phyloP scores from a whole-genome alignment of 2,113 vertebrate species.

The Oreocharis arfaki region DNA sequence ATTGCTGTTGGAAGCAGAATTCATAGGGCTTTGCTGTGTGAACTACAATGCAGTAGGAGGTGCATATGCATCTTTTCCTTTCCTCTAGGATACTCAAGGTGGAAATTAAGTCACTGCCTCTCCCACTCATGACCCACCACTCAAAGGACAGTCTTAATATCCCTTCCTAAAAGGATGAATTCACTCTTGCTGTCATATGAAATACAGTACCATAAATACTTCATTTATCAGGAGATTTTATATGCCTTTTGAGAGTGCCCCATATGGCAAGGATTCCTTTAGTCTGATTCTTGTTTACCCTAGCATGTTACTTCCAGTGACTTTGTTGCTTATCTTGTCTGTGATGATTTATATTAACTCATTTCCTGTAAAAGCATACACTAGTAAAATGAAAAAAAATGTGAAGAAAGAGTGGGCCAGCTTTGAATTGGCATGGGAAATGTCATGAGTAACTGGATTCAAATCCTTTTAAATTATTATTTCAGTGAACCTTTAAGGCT shows the following conservation, averaged over 20 bases:
- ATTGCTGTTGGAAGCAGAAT: not conserved
- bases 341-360: constrained; percentile 42
- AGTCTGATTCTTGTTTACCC: constrained; percentile 38
- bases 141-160: not conserved
- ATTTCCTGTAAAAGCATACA: constrained; percentile 39
- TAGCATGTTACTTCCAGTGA: constrained; percentile 33
- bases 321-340: constrained; percentile 52
- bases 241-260: not conserved
- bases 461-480: constrained; percentile 17
- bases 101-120: not conserved
- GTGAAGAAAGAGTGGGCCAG: not conserved
- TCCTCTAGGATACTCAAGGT: not conserved
- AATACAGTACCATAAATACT: constrained; percentile 11
- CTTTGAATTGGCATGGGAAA: constrained; percentile 17
- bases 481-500: not conserved
- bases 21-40: not conserved
- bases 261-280: constrained; percentile 8
- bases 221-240: constrained; percentile 43
- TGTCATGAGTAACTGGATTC: not conserved
- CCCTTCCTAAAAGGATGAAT: not conserved
- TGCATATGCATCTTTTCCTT: not conserved
- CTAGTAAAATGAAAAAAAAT: constrained; percentile 16
- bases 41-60: not conserved
- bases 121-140: not conserved
- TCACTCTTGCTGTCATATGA: not conserved